Evolutionary conservation across 1,140 invertebrate genomes (phyloP), one percentile per base, ranked within the genome.

Genomic region (Ceratosolen fusciceps): DNA sequence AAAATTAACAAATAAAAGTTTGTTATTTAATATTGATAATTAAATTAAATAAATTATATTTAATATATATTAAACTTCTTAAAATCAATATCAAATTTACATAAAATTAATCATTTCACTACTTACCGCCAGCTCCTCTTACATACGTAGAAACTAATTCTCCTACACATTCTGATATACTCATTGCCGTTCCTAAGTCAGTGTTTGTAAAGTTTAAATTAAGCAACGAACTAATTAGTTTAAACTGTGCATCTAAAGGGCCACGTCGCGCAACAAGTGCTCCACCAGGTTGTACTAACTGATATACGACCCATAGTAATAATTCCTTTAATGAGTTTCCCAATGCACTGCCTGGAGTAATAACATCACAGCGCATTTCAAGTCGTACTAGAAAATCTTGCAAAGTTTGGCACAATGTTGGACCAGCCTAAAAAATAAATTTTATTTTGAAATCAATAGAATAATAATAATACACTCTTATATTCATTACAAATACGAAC

Each of bases 221-320:
- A 0, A 94, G 85, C 39, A 96, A 86, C 34, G 93, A 92, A 21
- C 93, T 93, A 54, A 96, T 90, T 60, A 96, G 90, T 83, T 93
- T 93, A 84, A 93, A 94, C 85, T 96, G 95, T 1, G 94, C 95
- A 91, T 97, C 96, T 10, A 96, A 88, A 21, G 96, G 95, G n/a
- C 96, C 96, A 80, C 93, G 92, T 77, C 93, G 92, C 37, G 92
- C 91, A 34, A 93, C 92, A 26, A 96, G 92, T 9, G 95, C 93
- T 31, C 95, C 95, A 16, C 93, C 91, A 9, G 93, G 93, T 83
- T 93, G 92, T 2, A 94, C 91, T n/a, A 96, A 87, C 83, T 94
- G 92, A 80, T 95, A 92, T 4, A 96, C 92, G 14, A 96, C 90
- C 86, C 93, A 93, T 10, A 96, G 85, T 31, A 96, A 86, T 2